phyloP scores from a whole-genome alignment of 2,888 invertebrate genomes.

The Pyrochroa serraticornis region DNA sequence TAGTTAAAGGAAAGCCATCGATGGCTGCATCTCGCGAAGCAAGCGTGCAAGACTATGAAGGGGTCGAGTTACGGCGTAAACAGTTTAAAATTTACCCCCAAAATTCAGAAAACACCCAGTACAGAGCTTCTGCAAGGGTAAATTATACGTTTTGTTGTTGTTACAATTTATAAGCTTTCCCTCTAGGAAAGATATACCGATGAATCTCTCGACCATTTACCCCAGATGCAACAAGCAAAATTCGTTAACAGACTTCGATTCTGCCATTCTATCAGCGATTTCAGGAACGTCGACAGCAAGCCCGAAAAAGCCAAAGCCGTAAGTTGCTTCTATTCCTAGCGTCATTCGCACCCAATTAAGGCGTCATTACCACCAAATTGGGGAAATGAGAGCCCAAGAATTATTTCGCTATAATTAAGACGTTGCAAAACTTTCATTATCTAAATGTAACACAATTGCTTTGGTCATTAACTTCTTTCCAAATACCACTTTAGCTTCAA shows the following conservation, averaged over 20 bases:
- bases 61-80: neutral
- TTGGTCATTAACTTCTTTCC: no score
- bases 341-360: neutral
- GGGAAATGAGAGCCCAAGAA: no score
- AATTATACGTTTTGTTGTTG: no score
- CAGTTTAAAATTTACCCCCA: no score
- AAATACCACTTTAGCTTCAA: no score
- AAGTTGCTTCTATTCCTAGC: neutral
- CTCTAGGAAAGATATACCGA: no score
- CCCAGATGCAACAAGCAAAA: neutral
- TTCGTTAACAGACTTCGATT: neutral
- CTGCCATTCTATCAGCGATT: neutral
- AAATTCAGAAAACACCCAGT: no score
- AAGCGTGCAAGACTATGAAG: neutral
- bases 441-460: no score
- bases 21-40: slow-evolving; percentile 10
- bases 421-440: no score
- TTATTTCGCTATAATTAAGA: no score
- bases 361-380: neutral
- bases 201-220: neutral
- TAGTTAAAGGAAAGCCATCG: slow-evolving; percentile 4
- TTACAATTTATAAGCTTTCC: no score
- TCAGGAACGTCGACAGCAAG: neutral
- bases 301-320: neutral
- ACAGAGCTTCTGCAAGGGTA: no score